Base-by-base conservation (phyloP, 2,113 vertebrate species). In the Arothron firmamentum region DNA sequence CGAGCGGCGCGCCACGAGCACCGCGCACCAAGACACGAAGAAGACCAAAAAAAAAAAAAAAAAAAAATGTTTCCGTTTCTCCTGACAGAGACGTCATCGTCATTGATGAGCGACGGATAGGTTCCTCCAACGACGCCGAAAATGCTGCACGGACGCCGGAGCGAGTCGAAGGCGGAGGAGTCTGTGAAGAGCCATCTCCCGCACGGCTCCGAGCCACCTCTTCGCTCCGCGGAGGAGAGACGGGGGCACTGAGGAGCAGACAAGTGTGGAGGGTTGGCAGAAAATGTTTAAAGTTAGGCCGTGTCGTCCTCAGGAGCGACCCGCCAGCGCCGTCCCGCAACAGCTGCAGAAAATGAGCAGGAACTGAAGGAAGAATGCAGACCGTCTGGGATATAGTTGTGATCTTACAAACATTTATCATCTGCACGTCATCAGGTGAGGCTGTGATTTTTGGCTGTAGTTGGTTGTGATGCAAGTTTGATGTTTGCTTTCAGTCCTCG, bases 331-430 rank as follows among this genome's bases (percentile, higher is more conserved):
- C 49, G 48, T 56, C 53, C 51, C 56, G 53, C 54, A 61, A 13
- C 55, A 66, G 77, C 75, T 75, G 65, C 64, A 69, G 63, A 54
- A 48, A 45, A 75, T 77, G 81, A 72, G 68, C 74, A 68, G 60
- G 83, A 83, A 84, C 61, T 88, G 58, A 87, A 84, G 58, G 81
- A 84, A 89, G 85, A 57, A 90, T 89, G 89, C 79, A 62, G 80
- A 77, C 79, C 80, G 72, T 85, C 67, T 90, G 83, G 87, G 82
- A 88, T 75, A 70, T 89, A 65, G 59, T 70, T 64, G 64, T 79
- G 62, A 80, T 89, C 77, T 20, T 87, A 57, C 86, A 88, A 77
- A 64, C 85, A 65, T 83, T 57, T 56, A 53, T 83, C 65, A 82
- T 86, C 85, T 78, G 83, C 74, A 64, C 75, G 58, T 76, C 80